Percentiles rank a stretch among this genome's conserved stretches.
Evolutionary conservation across 2,113 vertebrate species (phyloP).

Genomic region (Carassius gibelio): DNA sequence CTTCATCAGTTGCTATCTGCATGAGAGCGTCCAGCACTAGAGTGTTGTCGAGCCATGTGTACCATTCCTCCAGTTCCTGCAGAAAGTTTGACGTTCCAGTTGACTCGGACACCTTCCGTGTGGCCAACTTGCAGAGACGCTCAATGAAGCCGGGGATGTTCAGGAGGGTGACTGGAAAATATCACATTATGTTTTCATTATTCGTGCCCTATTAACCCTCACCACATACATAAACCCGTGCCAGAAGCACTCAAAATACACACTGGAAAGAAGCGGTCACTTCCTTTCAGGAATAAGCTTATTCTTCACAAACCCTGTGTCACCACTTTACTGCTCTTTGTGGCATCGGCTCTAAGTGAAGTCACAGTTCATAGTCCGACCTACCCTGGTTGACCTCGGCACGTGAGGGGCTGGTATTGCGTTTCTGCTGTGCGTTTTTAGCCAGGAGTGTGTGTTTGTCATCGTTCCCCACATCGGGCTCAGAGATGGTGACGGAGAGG

Average conservation of each 20-base stretch:
- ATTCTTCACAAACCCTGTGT: neutral
- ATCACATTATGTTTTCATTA: neutral
- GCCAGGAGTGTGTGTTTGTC: slow-evolving; percentile 97
- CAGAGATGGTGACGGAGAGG: slow-evolving; percentile 96
- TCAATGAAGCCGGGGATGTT: slow-evolving; percentile 99
- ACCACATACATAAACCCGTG: too few relatives aligned
- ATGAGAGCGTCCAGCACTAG: slow-evolving; percentile 93
- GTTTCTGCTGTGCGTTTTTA: slow-evolving; percentile 96
- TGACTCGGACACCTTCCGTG: slow-evolving; percentile 93
- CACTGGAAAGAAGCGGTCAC: neutral
- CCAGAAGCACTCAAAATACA: neutral
- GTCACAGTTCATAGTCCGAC: neutral
- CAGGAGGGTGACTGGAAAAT: slow-evolving; percentile 84
- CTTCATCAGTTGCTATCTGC: slow-evolving; percentile 95
- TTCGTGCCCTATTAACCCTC: neutral
- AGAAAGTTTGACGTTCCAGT: slow-evolving; percentile 90
- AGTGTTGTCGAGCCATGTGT: slow-evolving; percentile 96
- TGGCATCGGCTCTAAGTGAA: neutral
- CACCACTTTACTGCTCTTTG: neutral
- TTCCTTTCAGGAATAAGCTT: neutral
- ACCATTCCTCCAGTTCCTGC: slow-evolving; percentile 94
- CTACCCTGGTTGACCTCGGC: slow-evolving; percentile 97
- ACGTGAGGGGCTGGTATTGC: slow-evolving; percentile 88
- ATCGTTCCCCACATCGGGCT: slow-evolving; percentile 92
- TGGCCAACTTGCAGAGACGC: slow-evolving; percentile 92